Base-by-base conservation (phyloP, 2,797 vertebrate species). In the Galaxias olidus region DNA sequence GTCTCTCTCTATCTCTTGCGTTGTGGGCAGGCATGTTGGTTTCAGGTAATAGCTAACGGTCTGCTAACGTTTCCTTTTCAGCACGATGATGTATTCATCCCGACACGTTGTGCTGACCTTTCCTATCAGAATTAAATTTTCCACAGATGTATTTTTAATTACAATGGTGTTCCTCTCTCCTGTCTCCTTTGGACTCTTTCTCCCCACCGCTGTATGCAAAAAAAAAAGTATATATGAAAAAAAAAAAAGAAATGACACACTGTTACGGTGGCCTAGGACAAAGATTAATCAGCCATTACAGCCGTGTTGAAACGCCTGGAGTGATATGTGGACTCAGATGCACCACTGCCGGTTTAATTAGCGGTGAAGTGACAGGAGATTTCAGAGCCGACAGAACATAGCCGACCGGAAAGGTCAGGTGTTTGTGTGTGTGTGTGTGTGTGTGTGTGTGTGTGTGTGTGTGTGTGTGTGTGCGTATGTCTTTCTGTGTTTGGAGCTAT, bases 71-170 rank as follows among this genome's bases (percentile, higher is more conserved):
- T 87, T 87, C 69, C 85, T 81, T 86, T 87, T 86, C 86, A 88
- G 86, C 84, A 79, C 68, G 74, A 68, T 85, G 82, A 87, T 80
- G 76, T 83, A 81, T 87, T 88, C 80, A 82, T 83, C 61, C 40
- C 49, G 7, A 77, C 71, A 68, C 74, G 61, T 75, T 81, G 73
- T 80, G 84, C 86, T 88, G 88, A 90, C 87, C 87, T 89, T 89
- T 89, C 89, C 87, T 85, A 87, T 90, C 85, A 84, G 72, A 79
- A 80, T 88, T 89, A 86, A 86, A 90, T 91, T 89, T 89, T 82
- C 74, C 70, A 78, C 79, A 86, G 77, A 85, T 88, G 81, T 84
- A 56, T 82, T 87, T 89, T 89, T 91, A 89, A 91, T 89, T 90
- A 89, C 76, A 80, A 74, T 74, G 78, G 66, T 81, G 78, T 85